Evolutionary conservation across 2,113 vertebrate species (phyloP).

Genomic region (Brevimyrus niger): DNA sequence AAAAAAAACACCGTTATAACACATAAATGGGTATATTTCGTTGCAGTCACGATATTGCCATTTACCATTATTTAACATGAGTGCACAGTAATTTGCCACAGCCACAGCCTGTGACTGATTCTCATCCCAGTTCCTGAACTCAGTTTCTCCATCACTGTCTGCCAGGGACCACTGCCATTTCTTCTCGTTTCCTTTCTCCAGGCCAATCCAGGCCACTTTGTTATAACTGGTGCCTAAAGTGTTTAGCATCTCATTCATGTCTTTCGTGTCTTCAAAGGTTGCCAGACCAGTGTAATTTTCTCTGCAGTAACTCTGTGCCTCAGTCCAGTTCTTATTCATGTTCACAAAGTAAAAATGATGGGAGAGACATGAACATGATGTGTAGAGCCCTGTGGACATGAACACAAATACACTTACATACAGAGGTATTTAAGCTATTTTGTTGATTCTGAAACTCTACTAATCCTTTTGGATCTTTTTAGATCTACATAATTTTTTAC

Average conservation of each 20-base stretch:
- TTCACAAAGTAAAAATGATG: slow-evolving; percentile 38
- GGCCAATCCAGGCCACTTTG: slow-evolving; percentile 46
- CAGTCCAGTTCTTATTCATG: slow-evolving; percentile 26
- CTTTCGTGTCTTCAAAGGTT: slow-evolving; percentile 37
- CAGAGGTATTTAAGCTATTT: neutral
- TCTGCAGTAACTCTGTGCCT: slow-evolving; percentile 22
- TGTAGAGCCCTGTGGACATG: neutral
- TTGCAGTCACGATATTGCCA: slow-evolving; percentile 47
- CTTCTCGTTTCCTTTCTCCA: slow-evolving; percentile 32
- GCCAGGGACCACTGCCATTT: slow-evolving; percentile 49
- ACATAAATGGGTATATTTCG: slow-evolving; percentile 37
- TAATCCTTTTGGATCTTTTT: neutral
- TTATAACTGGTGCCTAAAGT: neutral
- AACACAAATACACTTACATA: neutral
- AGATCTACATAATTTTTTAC: neutral
- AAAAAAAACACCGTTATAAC: slow-evolving; percentile 43
- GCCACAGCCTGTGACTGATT: slow-evolving; percentile 16
- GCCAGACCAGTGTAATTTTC: slow-evolving; percentile 44
- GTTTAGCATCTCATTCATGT: slow-evolving; percentile 31
- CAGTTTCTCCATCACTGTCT: neutral
- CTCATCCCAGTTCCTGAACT: slow-evolving; percentile 44
- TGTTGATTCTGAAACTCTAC: neutral
- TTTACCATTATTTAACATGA: slow-evolving; percentile 35
- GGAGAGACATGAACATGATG: slow-evolving; percentile 14
- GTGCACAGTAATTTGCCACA: slow-evolving; percentile 34